Conservation (phyloP, 1,140 invertebrate genomes). For the Drosophila orena region DNA sequence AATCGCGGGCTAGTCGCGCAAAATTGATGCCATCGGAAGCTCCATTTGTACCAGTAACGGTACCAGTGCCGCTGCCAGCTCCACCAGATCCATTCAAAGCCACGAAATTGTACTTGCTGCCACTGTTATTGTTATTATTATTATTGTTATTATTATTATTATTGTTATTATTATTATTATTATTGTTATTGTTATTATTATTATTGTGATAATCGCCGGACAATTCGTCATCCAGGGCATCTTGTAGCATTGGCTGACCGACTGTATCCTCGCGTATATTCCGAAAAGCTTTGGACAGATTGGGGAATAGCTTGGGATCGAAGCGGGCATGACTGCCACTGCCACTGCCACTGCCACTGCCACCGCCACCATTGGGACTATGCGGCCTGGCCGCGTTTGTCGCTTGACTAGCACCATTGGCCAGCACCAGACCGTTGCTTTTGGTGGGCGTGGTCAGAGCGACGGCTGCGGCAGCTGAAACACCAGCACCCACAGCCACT, state of each 20-base stretch:
- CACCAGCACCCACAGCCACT: neutral
- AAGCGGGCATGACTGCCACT: conserved; percentile 64
- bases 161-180: conserved; percentile 17
- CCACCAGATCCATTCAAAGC: conserved; percentile 8
- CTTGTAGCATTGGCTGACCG: conserved; percentile 16
- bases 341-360: conserved; percentile 7
- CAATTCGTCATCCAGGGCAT: conserved; percentile 58
- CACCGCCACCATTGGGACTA: conserved; percentile 17
- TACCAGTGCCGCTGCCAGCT: conserved; percentile 6
- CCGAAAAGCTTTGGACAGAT: conserved; percentile 75
- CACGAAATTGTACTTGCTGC: conserved; percentile 50
- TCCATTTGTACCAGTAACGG: neutral
- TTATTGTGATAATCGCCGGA: conserved; percentile 64
- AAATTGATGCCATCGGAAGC: conserved; percentile 61
- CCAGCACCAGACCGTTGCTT: conserved; percentile 43
- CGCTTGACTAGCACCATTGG: conserved; percentile 39
- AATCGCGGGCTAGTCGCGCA: conserved; percentile 75
- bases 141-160: conserved; percentile 36
- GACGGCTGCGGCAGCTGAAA: conserved; percentile 13
- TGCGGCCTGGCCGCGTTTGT: conserved; percentile 27
- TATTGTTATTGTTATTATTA: conserved; percentile 13
- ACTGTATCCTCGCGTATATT: conserved; percentile 61
- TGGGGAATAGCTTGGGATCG: conserved; percentile 79
- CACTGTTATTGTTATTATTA: conserved; percentile 18
- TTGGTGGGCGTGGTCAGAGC: conserved; percentile 51